Evolutionary conservation across 2,797 vertebrate species (phyloP).

Genomic region (Gymnothorax javanicus): DNA sequence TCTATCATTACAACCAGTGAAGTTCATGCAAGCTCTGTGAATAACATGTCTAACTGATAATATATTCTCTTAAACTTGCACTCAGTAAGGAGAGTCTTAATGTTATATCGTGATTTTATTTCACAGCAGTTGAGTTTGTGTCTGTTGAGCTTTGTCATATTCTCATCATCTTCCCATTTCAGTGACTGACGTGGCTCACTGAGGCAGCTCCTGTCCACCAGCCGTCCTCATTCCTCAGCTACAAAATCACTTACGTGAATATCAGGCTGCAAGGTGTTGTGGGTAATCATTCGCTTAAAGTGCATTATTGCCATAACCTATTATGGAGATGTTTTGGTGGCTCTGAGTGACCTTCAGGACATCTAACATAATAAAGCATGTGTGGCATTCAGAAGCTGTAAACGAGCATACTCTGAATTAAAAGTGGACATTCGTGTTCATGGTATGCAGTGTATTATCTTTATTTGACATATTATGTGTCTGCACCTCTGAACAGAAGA

Average conservation of each 20-base stretch:
- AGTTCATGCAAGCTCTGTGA: too few relatives aligned
- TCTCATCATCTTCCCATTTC: neutral
- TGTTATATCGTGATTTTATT: neutral
- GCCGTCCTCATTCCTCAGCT: neutral
- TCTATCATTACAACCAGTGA: too few relatives aligned
- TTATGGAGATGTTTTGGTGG: slow-evolving; percentile 11
- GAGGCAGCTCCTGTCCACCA: neutral
- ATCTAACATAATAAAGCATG: neutral
- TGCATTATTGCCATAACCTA: neutral
- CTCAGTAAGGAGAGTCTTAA: neutral
- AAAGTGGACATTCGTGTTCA: neutral
- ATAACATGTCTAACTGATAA: neutral
- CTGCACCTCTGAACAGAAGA: neutral
- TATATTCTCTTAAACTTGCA: neutral
- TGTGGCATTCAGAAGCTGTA: neutral
- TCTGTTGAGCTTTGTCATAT: neutral
- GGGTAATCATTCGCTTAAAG: neutral
- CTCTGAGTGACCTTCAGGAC: neutral
- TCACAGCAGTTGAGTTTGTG: neutral
- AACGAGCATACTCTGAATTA: neutral
- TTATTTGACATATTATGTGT: neutral
- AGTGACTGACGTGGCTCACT: neutral
- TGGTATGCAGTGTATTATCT: neutral
- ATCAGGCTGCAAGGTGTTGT: neutral
- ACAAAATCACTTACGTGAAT: neutral